These are phyloP conservation scores for Sinocyclocheilus anophthalmus DNA, from an alignment of 2,113 vertebrate species.

Conservation along the genomic window DNA sequence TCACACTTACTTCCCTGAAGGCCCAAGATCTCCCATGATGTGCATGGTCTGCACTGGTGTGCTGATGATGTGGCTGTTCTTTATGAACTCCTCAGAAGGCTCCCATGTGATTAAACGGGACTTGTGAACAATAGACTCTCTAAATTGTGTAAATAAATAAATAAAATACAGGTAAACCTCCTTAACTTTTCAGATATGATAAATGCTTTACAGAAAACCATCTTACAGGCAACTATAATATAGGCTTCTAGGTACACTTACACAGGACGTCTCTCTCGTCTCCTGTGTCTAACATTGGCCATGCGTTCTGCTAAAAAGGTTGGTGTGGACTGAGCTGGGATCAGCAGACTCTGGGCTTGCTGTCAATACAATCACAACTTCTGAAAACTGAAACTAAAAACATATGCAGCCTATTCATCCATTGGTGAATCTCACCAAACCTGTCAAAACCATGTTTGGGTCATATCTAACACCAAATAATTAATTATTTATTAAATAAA, in stretches of 20 bases:
- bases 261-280: conserved; percentile 83
- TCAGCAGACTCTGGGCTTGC: conserved; percentile 81
- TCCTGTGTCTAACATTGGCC: conserved; percentile 85
- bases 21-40: conserved; percentile 93
- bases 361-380: conserved; percentile 59
- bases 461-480: background rate
- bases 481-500: background rate
- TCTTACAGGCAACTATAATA: background rate
- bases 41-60: conserved; percentile 94
- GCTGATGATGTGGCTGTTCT: conserved; percentile 87
- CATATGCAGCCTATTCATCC: background rate
- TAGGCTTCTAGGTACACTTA: conserved; percentile 69
- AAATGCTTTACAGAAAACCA: background rate
- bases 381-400: background rate
- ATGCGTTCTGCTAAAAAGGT: conserved; percentile 89
- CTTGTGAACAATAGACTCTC: conserved; percentile 81
- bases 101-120: conserved; percentile 88
- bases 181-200: background rate
- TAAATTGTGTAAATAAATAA: conserved; percentile 56
- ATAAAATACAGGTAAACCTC: conserved; percentile 4
- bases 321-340: conserved; percentile 70
- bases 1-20: conserved; percentile 82
- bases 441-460: too few relatives aligned
- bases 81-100: conserved; percentile 90
- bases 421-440: too few relatives aligned